Conservation (phyloP, 2,113 vertebrate genomes). For the Uropsilus gracilis region DNA sequence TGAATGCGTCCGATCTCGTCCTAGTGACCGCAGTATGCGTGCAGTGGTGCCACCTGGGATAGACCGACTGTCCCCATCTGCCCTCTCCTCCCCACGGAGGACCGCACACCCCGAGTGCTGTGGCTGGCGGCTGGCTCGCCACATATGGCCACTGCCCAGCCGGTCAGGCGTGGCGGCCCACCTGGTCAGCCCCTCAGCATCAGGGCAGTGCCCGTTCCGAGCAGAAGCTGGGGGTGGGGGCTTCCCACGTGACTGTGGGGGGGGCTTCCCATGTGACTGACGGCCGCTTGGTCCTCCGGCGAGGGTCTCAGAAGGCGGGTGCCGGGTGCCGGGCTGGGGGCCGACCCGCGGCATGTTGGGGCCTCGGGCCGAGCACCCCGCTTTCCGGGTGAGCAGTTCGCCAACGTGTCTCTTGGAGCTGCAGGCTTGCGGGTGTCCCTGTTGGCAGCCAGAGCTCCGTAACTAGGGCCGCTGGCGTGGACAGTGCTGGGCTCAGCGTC, state of each 20-base stretch:
- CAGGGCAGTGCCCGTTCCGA: not conserved
- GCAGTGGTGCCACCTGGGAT: not conserved
- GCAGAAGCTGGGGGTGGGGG: not conserved
- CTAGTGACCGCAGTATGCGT: too few relatives aligned
- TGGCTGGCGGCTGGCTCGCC: not conserved
- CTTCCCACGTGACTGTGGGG: too few relatives aligned
- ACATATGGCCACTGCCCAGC: too few relatives aligned
- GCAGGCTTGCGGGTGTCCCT: not conserved
- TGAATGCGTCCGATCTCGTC: too few relatives aligned
- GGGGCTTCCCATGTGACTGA: not conserved
- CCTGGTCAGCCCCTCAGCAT: not conserved
- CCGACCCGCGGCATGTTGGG: fast-evolving
- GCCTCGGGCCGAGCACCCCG: not conserved
- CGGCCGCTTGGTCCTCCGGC: not conserved
- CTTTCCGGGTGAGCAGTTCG: not conserved
- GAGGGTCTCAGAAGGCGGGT: not conserved
- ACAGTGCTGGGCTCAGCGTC: not conserved
- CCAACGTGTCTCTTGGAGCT: not conserved
- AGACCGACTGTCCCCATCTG: not conserved
- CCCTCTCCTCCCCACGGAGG: not conserved
- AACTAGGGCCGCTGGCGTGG: not conserved
- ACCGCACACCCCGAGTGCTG: not conserved
- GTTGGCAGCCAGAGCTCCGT: not conserved
- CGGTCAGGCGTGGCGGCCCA: too few relatives aligned
- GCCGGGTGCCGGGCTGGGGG: too few relatives aligned